Evolutionary conservation across 1,140 invertebrate species (phyloP), one percentile per base, ranked within the genome.

Genomic region (Camponotus pennsylvanicus): DNA sequence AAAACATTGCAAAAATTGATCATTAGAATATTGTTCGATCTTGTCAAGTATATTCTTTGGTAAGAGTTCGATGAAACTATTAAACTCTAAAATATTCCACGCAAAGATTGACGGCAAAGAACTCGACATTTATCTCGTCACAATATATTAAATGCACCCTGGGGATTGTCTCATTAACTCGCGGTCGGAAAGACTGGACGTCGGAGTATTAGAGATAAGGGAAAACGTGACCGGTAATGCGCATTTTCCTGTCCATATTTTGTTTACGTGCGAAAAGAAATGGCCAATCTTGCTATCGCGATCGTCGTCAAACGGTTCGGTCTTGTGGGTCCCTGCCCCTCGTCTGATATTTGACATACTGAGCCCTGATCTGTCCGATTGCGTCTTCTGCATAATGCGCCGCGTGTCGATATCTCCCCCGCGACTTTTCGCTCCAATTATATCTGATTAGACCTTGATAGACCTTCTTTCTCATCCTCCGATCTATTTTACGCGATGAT

Each of bases 11-110:
- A 78, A 37, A 78, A 66, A 45, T 78, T 18, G 11, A 18, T 15
- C 52, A 27, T 75, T 9, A 52, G 49, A 52, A 15, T 21, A 64
- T 77, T 69, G 34, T 55, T 34, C 89, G 91, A 91, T 90, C 90
- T 91, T 92, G 92, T 86, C 80, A 86, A 89, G 45, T 49, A 55
- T 21, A 83, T 84, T 91, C 85, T 88, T 87, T 75, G 76, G 77
- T 85, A 34, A 15, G 3, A 27, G 34, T 63, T 93, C 89, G 71
- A 84, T 42, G 42, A 80, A 92, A 91, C 64, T 80, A 85, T 91
- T 84, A 69, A 86, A 89, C 73, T 88, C 84, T 83, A 86, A 93
- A 90, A 94, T 93, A 92, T 92, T 93, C 92, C 89, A 92, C 85
- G n/a, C 49, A 63, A 76, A 13, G 64, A 78, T 27, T 45, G 40